Evolutionary conservation across 2,888 invertebrate species (phyloP).

Genomic region (Ephialtes manifestator): DNA sequence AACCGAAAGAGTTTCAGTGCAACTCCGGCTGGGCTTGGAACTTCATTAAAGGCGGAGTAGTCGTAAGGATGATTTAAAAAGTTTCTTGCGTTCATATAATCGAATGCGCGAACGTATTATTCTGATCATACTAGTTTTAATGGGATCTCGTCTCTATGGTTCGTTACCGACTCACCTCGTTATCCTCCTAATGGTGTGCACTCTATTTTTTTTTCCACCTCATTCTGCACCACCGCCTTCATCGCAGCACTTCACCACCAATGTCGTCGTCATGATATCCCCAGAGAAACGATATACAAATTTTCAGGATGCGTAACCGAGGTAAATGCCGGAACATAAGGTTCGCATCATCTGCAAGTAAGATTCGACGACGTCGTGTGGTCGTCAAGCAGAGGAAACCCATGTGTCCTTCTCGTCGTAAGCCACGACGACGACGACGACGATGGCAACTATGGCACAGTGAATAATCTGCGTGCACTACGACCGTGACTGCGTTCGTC

Average conservation of each 20-base stretch:
- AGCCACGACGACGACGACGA: conserved; percentile 53
- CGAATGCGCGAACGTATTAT: conserved; percentile 68
- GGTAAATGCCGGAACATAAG: conserved; percentile 71
- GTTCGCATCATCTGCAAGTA: conserved; percentile 70
- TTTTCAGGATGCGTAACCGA: conserved; percentile 71
- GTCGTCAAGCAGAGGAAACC: conserved; percentile 48
- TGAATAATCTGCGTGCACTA: conserved; percentile 55
- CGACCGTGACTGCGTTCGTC: conserved; percentile 25
- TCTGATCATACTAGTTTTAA: conserved; percentile 69
- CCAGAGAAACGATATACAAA: conserved; percentile 59
- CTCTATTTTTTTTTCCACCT: conserved; percentile 30
- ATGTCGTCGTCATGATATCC: conserved; percentile 25
- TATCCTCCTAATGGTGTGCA: conserved; percentile 65
- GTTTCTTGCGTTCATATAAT: conserved; percentile 64
- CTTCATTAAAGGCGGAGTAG: conserved; percentile 59
- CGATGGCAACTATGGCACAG: conserved; percentile 38
- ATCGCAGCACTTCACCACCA: conserved; percentile 5
- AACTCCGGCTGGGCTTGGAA: conserved; percentile 20
- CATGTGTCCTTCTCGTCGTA: conserved; percentile 43
- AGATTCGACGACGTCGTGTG: conserved; percentile 66
- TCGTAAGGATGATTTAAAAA: conserved; percentile 65
- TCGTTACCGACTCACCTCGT: conserved; percentile 67
- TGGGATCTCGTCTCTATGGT: conserved; percentile 54
- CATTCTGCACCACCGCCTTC: conserved; percentile 43
- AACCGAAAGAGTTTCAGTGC: conserved; percentile 40